Evolutionary conservation across 2,113 vertebrate species (phyloP), one percentile per base, ranked within the genome.

Genomic region (Stictonetta naevosa): DNA sequence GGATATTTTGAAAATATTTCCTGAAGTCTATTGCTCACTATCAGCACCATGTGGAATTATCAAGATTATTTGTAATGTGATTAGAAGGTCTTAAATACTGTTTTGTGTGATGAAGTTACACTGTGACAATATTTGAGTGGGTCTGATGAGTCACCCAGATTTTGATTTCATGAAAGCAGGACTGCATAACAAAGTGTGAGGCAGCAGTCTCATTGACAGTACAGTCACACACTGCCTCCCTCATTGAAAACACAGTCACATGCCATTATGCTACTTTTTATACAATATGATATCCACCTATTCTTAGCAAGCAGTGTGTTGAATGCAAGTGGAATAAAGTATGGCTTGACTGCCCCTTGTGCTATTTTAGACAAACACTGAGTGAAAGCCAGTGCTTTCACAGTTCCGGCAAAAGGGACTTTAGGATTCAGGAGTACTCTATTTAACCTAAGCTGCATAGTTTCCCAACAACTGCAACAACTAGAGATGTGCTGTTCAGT

Each of bases 221-320:
- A 12, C 60, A 88, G 93, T 89, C 93, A 96, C 84, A 86, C 16
- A 4, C 66, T 63, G 46, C 68, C 44, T 90, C 26, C 73, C 62
- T 96, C 78, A 86, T 91, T 95, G 85, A 19, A 50, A 98, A 95
- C 26, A 69, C 91, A 83, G 18, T 96, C 88, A 96, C 93, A 92
- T 66, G 78, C 82, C 89, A 80, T 92, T 91, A 95, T 93, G 96
- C 68, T 96, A 46, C 82, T 94, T 95, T 91, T 93, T 67, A 56
- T 89, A 94, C 75, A 84, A 88, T 79, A 52, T 81, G 62, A 97
- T 85, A 91, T 26, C 75, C 26, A 22, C 84, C 94, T 93, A 90
- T 94, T 93, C 92, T 95, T 94, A 96, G 94, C 80, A 83, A 91
- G 62, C 14, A 1, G 25, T 3, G 1, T 38, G 2, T 50, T 67